Conservation (phyloP, 2,888 invertebrate species). For the Ophion slaviceki region DNA sequence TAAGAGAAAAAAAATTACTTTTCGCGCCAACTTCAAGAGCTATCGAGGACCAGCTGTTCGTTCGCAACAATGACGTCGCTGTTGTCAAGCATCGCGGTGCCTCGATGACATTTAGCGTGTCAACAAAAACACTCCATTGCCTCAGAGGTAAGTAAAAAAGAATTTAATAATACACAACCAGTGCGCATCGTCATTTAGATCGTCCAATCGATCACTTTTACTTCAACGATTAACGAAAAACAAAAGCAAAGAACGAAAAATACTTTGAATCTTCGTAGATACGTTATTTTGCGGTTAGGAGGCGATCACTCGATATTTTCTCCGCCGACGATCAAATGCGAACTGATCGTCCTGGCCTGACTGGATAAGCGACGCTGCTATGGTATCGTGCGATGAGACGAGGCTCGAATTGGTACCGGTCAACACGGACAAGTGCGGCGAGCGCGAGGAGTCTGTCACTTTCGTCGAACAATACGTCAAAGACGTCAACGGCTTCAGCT, state of each 20-base stretch:
- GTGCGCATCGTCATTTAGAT: background rate
- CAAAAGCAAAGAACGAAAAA: background rate
- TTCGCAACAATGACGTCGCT: slow-evolving; percentile 57
- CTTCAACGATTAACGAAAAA: background rate
- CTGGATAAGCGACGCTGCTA: slow-evolving; percentile 70
- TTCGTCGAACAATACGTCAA: slow-evolving; percentile 91
- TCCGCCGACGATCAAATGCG: slow-evolving; percentile 23
- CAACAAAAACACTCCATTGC: slow-evolving; percentile 65
- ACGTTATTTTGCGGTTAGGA: background rate
- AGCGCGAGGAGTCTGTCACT: slow-evolving; percentile 77
- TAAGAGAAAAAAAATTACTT: background rate
- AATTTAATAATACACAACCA: background rate
- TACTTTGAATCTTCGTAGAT: slow-evolving; percentile 6
- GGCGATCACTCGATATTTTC: background rate
- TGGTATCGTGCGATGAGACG: slow-evolving; percentile 79
- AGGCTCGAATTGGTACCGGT: slow-evolving; percentile 78
- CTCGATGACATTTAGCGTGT: slow-evolving; percentile 68
- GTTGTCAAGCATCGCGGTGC: slow-evolving; percentile 16
- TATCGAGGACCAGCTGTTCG: slow-evolving; percentile 46
- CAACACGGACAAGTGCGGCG: slow-evolving; percentile 73
- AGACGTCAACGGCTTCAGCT: slow-evolving; percentile 92
- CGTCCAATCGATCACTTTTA: slow-evolving; percentile 3
- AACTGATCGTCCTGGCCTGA: slow-evolving; percentile 35
- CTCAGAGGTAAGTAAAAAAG: slow-evolving; percentile 6
- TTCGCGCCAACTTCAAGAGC: slow-evolving; percentile 2